These are phyloP conservation scores for Yponomeuta malinellus DNA, from an alignment of 2,888 invertebrate genomes.

Conservation along the genomic window DNA sequence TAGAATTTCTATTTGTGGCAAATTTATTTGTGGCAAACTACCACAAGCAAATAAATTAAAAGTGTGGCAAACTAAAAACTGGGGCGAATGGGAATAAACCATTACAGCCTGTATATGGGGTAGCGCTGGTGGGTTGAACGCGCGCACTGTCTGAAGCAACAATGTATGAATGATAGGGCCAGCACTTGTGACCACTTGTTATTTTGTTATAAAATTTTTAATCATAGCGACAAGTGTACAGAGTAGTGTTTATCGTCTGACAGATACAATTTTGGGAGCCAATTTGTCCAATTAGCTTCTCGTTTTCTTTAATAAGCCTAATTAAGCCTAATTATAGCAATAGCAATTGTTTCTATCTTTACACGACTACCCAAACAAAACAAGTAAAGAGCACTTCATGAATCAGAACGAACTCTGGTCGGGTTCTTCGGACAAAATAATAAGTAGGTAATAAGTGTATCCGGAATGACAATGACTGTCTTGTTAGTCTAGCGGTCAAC, in stretches of 20 bases:
- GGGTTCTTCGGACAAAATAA: too few species aligned
- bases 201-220: constrained; percentile 51
- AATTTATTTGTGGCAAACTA: too few species aligned
- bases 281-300: neutral
- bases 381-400: too few species aligned
- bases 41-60: too few species aligned
- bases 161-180: constrained; percentile 56
- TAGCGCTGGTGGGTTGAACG: constrained; percentile 2
- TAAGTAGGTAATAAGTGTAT: too few species aligned
- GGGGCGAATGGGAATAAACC: too few species aligned
- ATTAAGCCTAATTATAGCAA: neutral
- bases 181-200: constrained; percentile 68
- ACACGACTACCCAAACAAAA: too few species aligned
- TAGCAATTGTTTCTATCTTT: neutral
- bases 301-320: neutral
- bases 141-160: constrained; percentile 28
- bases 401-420: too few species aligned
- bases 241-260: neutral
- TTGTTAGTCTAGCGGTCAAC: too few species aligned
- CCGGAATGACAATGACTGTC: too few species aligned
- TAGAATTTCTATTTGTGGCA: too few species aligned
- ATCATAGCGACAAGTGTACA: constrained; percentile 34
- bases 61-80: too few species aligned
- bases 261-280: neutral
- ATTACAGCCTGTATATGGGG: constrained; percentile 20